Base-by-base conservation (phyloP, 2,797 vertebrate species). In the Lepilemur ruficaudatus region DNA sequence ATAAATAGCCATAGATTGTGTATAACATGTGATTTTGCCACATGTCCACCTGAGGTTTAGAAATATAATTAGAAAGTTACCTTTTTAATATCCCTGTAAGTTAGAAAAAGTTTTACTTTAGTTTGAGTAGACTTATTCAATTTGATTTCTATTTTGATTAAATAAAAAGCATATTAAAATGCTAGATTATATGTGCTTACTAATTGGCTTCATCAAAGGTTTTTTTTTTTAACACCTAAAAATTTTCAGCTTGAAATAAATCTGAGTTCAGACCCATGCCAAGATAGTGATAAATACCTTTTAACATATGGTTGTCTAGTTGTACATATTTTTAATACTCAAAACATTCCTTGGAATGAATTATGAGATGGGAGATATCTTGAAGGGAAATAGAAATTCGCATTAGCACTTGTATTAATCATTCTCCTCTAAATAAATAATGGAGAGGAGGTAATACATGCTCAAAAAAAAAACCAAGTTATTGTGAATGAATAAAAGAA, bases 221-320 rank as follows among this genome's bases (percentile, higher is more conserved):
- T 88, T 89, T 87, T 8, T 90, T 89, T 94, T 96, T 89, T 83
- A 94, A 84, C 93, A 95, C 72, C 59, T 97, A 96, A 89, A 91
- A 46, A 52, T 91, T 97, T 96, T 91, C 61, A 93, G 70, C 80
- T 96, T 94, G 92, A 94, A 94, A 87, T 94, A 93, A 96, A 94
- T 95, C 55, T 73, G 30, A 95, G 65, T 90, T 91, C 65, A 94
- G 87, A 92, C n/a, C 48, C 15, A 57, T 93, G 85, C 87, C 84
- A 96, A 96, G 92, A 94, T 35, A 93, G 81, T 81, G 70, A 96
- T 78, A 94, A 97, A 92, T 96, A 95, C 87, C 89, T 97, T 96
- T 97, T 92, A 96, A 88, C 95, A 97, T 96, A 96, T 93, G 91
- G 78, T 73, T 91, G 46, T 91, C 69, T 94, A 55, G 41, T 92